These are phyloP conservation scores for Leptinotarsa juncta DNA, from an alignment of 2,888 invertebrate species.

Conservation along the genomic window DNA sequence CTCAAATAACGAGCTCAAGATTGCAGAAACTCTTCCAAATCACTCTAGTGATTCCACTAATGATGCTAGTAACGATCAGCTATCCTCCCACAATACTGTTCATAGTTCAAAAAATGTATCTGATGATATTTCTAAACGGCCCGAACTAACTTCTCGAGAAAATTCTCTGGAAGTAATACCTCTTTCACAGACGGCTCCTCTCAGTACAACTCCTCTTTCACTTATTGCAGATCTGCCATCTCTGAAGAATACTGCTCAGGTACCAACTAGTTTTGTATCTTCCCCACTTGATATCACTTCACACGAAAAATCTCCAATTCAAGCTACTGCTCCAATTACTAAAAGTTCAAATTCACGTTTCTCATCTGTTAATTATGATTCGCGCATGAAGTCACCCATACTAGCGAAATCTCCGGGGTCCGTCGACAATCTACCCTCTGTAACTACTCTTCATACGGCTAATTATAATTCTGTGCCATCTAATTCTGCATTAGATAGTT, in stretches of 20 bases:
- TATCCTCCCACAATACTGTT: neutral
- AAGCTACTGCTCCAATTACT: neutral
- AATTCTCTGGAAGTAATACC: neutral
- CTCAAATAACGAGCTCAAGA: neutral
- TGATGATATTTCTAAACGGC: too few species aligned
- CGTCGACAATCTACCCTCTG: neutral
- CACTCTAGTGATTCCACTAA: neutral
- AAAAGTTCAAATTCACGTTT: neutral
- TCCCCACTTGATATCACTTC: neutral
- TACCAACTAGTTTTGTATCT: neutral
- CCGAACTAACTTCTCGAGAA: too few species aligned
- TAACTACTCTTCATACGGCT: neutral
- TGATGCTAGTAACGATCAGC: neutral
- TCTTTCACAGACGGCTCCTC: neutral
- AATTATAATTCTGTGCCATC: too few species aligned
- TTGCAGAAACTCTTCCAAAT: neutral
- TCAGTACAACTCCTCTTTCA: neutral
- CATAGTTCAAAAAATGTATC: too few species aligned
- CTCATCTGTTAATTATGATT: neutral
- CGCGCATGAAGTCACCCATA: neutral
- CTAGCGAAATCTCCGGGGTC: neutral
- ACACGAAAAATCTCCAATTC: neutral
- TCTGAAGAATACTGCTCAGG: neutral
- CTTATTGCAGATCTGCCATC: neutral
- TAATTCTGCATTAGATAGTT: too few species aligned